These are phyloP conservation scores for Sphenodon punctatus DNA, from an alignment of 2,797 vertebrate genomes.

Conservation along the genomic window DNA sequence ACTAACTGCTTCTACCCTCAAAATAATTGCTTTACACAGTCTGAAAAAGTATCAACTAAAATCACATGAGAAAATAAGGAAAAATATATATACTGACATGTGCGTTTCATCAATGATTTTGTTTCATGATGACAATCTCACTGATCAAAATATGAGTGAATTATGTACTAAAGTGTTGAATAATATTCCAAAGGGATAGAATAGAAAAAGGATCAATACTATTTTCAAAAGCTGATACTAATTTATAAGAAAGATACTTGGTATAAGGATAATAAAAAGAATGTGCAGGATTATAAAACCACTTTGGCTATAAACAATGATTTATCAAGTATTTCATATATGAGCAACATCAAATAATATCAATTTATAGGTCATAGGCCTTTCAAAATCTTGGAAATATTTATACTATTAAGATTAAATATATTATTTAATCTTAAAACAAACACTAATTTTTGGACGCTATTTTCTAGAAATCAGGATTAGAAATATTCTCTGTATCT, in stretches of 20 bases:
- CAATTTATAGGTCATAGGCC: not conserved
- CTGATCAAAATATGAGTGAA: not conserved
- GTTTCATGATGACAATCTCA: not conserved
- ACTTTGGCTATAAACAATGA: not conserved
- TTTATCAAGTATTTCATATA: not conserved
- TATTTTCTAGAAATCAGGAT: not conserved
- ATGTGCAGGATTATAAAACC: not conserved
- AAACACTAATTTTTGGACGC: slow-evolving; percentile 1
- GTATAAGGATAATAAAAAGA: not conserved
- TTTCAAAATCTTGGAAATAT: not conserved
- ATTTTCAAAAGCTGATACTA: not conserved
- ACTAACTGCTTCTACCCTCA: not conserved
- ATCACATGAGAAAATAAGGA: too few species aligned
- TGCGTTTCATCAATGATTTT: not conserved
- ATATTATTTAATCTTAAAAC: not conserved
- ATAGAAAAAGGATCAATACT: not conserved
- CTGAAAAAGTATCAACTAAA: too few species aligned
- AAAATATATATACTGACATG: too few species aligned
- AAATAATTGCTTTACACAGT: not conserved
- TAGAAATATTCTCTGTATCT: not conserved
- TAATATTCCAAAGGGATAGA: not conserved
- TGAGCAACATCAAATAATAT: not conserved
- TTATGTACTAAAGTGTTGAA: not conserved
- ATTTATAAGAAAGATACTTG: not conserved
- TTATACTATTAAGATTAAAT: not conserved